Percentiles rank a stretch among this genome's conserved stretches.
Evolutionary conservation across 2,888 invertebrate species (phyloP).

Genomic region (Tubiluchus corallicola): DNA sequence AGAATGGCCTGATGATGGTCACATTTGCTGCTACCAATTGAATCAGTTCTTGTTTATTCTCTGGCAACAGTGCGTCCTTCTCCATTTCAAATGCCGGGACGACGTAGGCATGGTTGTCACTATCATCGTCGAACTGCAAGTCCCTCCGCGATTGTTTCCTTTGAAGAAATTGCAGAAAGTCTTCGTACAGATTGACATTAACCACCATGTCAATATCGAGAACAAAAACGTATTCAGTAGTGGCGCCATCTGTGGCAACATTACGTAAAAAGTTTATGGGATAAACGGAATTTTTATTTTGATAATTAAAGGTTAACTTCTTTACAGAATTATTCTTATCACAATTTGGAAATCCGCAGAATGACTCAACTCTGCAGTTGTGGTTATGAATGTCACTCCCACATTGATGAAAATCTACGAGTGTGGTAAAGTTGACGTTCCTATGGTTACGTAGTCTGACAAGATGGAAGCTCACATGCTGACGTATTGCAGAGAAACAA

Average conservation of each 20-base stretch:
- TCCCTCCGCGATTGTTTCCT: too few relatives aligned
- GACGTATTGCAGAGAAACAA: slow-evolving; percentile 27
- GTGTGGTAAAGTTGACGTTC: too few relatives aligned
- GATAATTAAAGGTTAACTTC: too few relatives aligned
- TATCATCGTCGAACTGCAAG: too few relatives aligned
- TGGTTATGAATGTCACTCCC: too few relatives aligned
- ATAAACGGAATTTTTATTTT: too few relatives aligned
- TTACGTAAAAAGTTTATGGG: slow-evolving; percentile 38
- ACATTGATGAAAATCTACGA: too few relatives aligned
- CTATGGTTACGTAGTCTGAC: slow-evolving; percentile 34
- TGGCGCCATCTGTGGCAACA: slow-evolving; percentile 31
- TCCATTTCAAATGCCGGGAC: slow-evolving; percentile 36
- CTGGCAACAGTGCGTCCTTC: slow-evolving; percentile 21
- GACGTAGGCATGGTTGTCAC: slow-evolving; percentile 31
- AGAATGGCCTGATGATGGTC: slow-evolving; percentile 35
- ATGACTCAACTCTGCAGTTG: too few relatives aligned
- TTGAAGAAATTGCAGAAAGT: slow-evolving; percentile 24
- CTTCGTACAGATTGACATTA: slow-evolving; percentile 27
- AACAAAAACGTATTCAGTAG: slow-evolving; percentile 33
- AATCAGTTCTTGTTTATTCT: slow-evolving; percentile 31
- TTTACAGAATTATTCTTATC: too few relatives aligned
- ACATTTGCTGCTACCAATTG: slow-evolving; percentile 25
- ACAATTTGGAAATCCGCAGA: too few relatives aligned
- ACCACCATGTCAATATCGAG: slow-evolving; percentile 37
- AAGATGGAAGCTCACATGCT: slow-evolving; percentile 33